These are phyloP conservation scores for Isaurus tuberculatus DNA, from an alignment of 92 coral and sea anemone species.

Conservation along the genomic window DNA sequence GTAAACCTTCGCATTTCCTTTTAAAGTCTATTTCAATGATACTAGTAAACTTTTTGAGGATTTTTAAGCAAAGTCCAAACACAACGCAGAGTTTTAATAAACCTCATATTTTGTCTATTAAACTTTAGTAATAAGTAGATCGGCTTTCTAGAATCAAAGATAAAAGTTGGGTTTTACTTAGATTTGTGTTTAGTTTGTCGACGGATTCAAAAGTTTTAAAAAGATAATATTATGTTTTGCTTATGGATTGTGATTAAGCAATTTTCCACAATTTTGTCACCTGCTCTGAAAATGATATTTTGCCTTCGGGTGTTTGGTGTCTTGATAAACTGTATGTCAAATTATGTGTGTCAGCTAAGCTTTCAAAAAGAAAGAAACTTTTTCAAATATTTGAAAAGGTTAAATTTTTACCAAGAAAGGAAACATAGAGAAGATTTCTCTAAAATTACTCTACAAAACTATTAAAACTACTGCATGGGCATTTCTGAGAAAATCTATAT, in stretches of 20 bases:
- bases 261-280: conserved; percentile 20
- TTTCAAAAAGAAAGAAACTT: neutral
- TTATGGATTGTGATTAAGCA: conserved; percentile 37
- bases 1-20: neutral
- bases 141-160: neutral
- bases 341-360: too few species aligned
- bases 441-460: neutral
- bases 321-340: neutral
- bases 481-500: neutral
- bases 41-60: neutral
- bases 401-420: neutral
- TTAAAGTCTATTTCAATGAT: neutral
- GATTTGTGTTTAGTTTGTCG: neutral
- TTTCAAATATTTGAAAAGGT: neutral
- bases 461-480: neutral
- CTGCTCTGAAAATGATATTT: conserved; percentile 36
- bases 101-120: too few species aligned
- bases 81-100: neutral
- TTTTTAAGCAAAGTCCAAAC: neutral
- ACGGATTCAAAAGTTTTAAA: neutral
- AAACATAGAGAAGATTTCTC: neutral
- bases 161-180: neutral
- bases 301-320: neutral
- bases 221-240: conserved; percentile 41
- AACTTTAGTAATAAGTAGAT: neutral